Conservation (phyloP, 2,888 invertebrate species). For the Pandemis corylana region DNA sequence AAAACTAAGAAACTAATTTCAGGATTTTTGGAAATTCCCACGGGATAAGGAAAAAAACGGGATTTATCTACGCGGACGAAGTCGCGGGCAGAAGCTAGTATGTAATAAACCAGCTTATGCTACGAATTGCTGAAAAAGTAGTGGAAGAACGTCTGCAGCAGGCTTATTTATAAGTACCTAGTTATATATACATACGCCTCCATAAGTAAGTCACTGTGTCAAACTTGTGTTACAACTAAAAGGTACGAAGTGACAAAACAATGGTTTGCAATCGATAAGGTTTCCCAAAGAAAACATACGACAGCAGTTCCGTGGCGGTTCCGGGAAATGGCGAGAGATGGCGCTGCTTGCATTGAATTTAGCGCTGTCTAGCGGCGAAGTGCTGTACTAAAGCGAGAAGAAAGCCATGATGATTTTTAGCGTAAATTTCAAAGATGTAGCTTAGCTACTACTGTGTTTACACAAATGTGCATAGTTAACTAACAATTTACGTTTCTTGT, state of each 20-base stretch:
- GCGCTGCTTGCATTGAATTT: constrained; percentile 10
- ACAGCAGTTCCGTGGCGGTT: constrained; percentile 2
- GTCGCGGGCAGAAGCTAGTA: too few species aligned
- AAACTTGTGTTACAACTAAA: constrained; percentile 5
- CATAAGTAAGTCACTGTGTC: constrained; percentile 36
- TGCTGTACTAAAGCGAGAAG: background rate
- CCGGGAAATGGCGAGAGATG: constrained; percentile 29
- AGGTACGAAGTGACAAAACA: constrained; percentile 30
- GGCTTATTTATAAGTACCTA: constrained; percentile 1
- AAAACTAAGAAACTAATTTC: too few species aligned
- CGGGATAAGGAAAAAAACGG: too few species aligned
- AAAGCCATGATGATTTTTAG: too few species aligned
- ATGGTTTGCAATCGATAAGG: constrained; percentile 32
- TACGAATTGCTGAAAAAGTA: too few species aligned
- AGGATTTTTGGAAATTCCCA: too few species aligned
- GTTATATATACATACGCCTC: background rate
- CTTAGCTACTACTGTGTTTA: too few species aligned
- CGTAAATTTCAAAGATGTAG: too few species aligned
- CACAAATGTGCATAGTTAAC: too few species aligned
- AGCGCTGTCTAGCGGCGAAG: constrained; percentile 5
- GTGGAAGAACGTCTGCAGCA: background rate
- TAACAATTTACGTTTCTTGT: too few species aligned
- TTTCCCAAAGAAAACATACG: constrained; percentile 23
- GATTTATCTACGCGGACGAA: too few species aligned
- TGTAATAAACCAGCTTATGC: too few species aligned